These are phyloP conservation scores for Nyctalus aviator DNA, from an alignment of 2,797 vertebrate genomes.

Conservation along the genomic window DNA sequence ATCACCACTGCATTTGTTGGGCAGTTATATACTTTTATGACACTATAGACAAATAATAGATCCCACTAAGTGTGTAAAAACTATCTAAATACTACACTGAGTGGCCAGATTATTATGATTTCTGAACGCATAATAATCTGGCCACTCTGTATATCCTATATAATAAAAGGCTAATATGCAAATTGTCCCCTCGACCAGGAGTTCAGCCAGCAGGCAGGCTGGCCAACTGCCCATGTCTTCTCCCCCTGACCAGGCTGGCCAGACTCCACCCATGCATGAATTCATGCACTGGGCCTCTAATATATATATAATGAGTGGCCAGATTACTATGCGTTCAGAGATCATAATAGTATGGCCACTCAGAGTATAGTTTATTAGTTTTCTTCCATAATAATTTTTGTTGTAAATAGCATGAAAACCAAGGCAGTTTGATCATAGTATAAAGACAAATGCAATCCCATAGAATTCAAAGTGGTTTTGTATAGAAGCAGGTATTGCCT, in stretches of 20 bases:
- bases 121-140: too few species aligned
- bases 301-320: background rate
- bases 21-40: background rate
- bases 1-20: background rate
- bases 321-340: too few species aligned
- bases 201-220: too few species aligned
- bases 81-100: background rate
- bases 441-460: background rate
- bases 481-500: background rate
- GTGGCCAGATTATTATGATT: too few species aligned
- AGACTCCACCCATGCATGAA: too few species aligned
- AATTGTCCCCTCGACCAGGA: background rate
- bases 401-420: background rate
- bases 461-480: constrained; percentile 19
- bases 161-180: background rate
- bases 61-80: background rate
- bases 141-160: too few species aligned
- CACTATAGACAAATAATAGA: background rate
- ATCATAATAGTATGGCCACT: too few species aligned
- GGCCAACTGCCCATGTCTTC: too few species aligned
- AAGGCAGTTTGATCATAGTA: background rate
- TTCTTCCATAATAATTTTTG: background rate
- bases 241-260: too few species aligned
- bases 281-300: too few species aligned
- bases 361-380: background rate